phyloP scores from a whole-genome alignment of 1,140 invertebrate species.

The Brachionus calyciflorus region DNA sequence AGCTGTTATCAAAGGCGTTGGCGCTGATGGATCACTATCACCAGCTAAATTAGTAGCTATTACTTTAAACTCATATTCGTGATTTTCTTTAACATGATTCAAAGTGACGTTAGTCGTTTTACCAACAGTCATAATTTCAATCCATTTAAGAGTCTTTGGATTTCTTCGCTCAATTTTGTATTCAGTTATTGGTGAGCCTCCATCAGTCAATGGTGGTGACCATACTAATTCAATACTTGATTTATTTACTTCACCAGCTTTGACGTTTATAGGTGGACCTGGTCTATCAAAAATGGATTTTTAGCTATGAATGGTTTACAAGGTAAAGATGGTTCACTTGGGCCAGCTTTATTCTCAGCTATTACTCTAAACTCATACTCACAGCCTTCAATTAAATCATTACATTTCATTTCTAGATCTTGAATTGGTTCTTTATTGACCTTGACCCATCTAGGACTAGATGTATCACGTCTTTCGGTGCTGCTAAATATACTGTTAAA shows the following conservation, averaged over 20 bases:
- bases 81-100: slow-evolving; percentile 85
- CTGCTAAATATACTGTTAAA: slow-evolving; percentile 40
- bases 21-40: slow-evolving; percentile 79
- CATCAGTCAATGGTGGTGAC: slow-evolving; percentile 89
- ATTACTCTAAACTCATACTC: slow-evolving; percentile 95
- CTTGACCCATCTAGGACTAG: slow-evolving; percentile 52
- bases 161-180: slow-evolving; percentile 26
- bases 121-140: slow-evolving; percentile 45
- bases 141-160: slow-evolving; percentile 52
- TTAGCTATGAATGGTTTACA: slow-evolving; percentile 50
- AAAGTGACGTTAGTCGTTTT: slow-evolving; percentile 79
- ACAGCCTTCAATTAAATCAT: slow-evolving; percentile 90
- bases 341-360: slow-evolving; percentile 90
- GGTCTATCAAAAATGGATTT: slow-evolving; percentile 49
- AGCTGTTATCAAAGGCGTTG: slow-evolving; percentile 78
- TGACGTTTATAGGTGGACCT: slow-evolving; percentile 42
- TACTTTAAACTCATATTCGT: slow-evolving; percentile 86
- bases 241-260: slow-evolving; percentile 77
- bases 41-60: slow-evolving; percentile 90
- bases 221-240: slow-evolving; percentile 90
- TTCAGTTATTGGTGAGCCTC: slow-evolving; percentile 67
- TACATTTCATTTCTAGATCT: slow-evolving; percentile 65
- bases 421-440: slow-evolving; percentile 49
- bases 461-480: slow-evolving; percentile 52
- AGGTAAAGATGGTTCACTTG: slow-evolving; percentile 73